A percentile compares a stretch with the other conserved stretches of the same genome.
phyloP scores from a whole-genome alignment of 2,888 invertebrate genomes.

The Automeris io region DNA sequence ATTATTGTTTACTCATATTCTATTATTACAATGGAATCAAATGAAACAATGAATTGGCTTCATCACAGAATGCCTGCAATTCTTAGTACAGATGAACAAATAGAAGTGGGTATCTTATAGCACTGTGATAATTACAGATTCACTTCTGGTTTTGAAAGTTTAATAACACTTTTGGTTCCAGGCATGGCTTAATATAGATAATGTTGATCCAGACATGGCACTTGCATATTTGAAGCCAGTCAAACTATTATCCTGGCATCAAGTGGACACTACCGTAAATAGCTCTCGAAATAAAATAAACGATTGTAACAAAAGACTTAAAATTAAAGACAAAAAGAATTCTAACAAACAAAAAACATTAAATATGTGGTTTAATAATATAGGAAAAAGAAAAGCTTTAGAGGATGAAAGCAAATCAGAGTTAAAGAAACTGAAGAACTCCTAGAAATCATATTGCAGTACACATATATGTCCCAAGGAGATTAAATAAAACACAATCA shows the following conservation, averaged over 20 bases:
- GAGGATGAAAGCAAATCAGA: slow-evolving; percentile 21
- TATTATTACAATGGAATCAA: slow-evolving; percentile 86
- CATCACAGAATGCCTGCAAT: slow-evolving; percentile 91
- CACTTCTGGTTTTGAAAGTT: too few relatives aligned
- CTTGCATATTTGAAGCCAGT: slow-evolving; percentile 75
- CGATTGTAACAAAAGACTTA: slow-evolving; percentile 74
- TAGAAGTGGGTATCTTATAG: slow-evolving; percentile 64
- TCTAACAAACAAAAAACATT: slow-evolving; percentile 56
- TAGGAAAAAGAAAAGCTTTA: slow-evolving; percentile 43
- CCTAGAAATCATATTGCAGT: too few relatives aligned
- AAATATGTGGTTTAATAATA: slow-evolving; percentile 54
- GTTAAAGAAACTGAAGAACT: slow-evolving; percentile 34
- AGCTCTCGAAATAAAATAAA: slow-evolving; percentile 82
- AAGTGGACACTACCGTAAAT: slow-evolving; percentile 83
- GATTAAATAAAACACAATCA: too few relatives aligned
- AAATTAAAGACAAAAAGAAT: slow-evolving; percentile 35
- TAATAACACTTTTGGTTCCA: slow-evolving; percentile 36
- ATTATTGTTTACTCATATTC: slow-evolving; percentile 83
- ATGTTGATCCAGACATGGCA: slow-evolving; percentile 68
- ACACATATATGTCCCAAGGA: too few relatives aligned
- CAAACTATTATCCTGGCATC: slow-evolving; percentile 79
- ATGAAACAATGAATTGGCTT: slow-evolving; percentile 81
- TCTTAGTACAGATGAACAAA: slow-evolving; percentile 80
- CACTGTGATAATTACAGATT: too few relatives aligned
- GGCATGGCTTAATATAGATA: slow-evolving; percentile 82